Base-by-base conservation (phyloP, 2,797 vertebrate species). In the Urophycis tenuis region DNA sequence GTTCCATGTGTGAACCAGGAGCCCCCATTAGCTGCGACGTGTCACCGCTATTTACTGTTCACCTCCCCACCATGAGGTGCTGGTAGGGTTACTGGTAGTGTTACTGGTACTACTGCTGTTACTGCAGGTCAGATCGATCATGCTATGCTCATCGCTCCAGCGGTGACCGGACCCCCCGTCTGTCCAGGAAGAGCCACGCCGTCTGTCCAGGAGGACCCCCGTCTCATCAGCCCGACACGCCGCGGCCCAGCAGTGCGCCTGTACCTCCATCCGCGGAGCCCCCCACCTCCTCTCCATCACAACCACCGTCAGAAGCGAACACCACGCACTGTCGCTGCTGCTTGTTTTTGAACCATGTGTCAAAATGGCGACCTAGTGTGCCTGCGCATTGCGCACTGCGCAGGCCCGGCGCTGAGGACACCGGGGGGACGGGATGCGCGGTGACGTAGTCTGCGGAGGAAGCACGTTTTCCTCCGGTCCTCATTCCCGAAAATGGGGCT, bases 321-420 rank as follows among this genome's bases (percentile, higher is more conserved):
- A 60, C n/a, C 22, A 22, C 17, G 53, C 22, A 60, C 22, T 53
- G n/a, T n/a, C 53, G 60, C 2, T n/a, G 60, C 60, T 7, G 2
- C n/a, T 29, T 12, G 25, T 67, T 67, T 80, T 75, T n/a, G 32
- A 79, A 81, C 81, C 85, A 85, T 87, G 88, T 84, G 79, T 81
- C 74, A 91, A 90, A 73, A 91, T 91, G 88, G 87, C 87, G 85
- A n/a, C 80, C 36, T 88, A 25, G 80, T 34, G 89, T 85, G 89
- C 60, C 83, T 91, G 92, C 90, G 93, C 92, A 87, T 79, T 77
- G 11, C 10, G 49, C 9, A 29, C 4, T 22, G 74, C 2, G 31
- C 69, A 71, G 4, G 12, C 53, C 14, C 10, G 77, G 81, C 78
- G 64, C 8, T 14, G 81, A 83, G 84, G 85, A 82, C 72, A n/a